Evolutionary conservation across 2,797 vertebrate species (phyloP).

Genomic region (Myotis pilosus): DNA sequence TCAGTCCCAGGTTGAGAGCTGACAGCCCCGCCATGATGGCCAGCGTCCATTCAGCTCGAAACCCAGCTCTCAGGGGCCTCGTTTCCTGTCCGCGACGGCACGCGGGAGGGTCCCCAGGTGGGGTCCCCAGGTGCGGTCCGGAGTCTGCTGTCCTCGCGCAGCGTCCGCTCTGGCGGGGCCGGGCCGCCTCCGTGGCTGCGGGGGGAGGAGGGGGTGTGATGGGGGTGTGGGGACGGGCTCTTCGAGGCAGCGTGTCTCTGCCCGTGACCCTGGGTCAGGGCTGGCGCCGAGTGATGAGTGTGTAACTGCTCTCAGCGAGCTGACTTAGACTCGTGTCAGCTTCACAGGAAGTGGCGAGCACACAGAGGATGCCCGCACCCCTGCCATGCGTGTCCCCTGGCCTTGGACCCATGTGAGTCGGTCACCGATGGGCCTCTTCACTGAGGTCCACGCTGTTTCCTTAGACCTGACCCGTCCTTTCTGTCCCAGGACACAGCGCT

Average conservation of each 20-base stretch:
- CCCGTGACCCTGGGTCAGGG: background rate
- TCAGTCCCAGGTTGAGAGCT: too few relatives aligned
- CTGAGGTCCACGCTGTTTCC: too few relatives aligned
- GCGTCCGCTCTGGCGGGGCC: too few relatives aligned
- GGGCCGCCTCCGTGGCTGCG: too few relatives aligned
- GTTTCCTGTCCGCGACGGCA: background rate
- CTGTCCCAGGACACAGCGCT: too few relatives aligned
- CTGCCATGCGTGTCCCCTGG: fast-evolving
- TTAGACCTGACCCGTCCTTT: too few relatives aligned
- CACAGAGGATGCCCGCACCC: fast-evolving
- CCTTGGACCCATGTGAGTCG: background rate
- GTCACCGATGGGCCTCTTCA: too few relatives aligned
- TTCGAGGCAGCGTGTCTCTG: background rate
- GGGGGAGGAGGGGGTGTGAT: too few relatives aligned
- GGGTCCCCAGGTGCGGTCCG: background rate
- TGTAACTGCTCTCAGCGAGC: background rate
- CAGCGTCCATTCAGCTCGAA: background rate
- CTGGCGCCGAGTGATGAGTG: too few relatives aligned
- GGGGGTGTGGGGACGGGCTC: too few relatives aligned
- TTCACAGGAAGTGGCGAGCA: background rate
- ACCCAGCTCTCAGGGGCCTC: background rate
- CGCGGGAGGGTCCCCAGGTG: background rate
- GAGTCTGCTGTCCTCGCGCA: background rate
- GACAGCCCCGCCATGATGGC: background rate
- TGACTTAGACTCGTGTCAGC: background rate